A percentile compares a stretch with the other conserved stretches of the same genome.
Conservation (phyloP, 92 coral and sea anemone genomes). For the Actinostola sp. region DNA sequence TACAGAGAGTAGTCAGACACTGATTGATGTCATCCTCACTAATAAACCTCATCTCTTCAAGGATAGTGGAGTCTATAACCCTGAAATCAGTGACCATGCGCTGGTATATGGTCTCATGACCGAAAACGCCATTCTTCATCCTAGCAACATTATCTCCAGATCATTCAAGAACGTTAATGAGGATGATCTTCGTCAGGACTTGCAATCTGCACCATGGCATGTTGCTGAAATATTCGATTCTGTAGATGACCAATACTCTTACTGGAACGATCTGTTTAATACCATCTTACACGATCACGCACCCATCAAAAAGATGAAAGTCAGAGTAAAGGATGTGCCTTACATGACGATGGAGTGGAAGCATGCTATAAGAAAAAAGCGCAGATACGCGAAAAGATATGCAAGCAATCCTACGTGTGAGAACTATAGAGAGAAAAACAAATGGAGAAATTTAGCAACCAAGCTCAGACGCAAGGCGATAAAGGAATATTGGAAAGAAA, state of each 20-base stretch:
- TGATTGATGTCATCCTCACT: conserved; percentile 55
- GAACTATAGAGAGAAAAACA: conserved; percentile 20
- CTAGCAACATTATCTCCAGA: conserved; percentile 28
- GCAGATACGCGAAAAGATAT: conserved; percentile 27
- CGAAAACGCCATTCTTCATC: conserved; percentile 7
- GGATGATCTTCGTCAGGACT: conserved; percentile 18
- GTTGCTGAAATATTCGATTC: conserved; percentile 41
- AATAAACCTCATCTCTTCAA: conserved; percentile 40
- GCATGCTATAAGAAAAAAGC: conserved; percentile 36
- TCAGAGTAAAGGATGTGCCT: conserved; percentile 48
- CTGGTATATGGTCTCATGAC: conserved; percentile 20
- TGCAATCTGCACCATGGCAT: conserved; percentile 50
- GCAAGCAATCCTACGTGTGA: conserved; percentile 28
- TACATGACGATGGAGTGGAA: conserved; percentile 56
- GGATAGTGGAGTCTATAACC: conserved; percentile 12
- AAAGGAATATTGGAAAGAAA: conserved; percentile 43
- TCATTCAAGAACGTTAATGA: conserved; percentile 29
- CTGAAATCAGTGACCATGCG: conserved; percentile 38
- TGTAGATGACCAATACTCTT: conserved; percentile 36
- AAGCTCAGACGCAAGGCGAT: conserved; percentile 30
- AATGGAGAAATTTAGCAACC: conserved; percentile 46
- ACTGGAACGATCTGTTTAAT: conserved; percentile 35
- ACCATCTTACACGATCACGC: conserved; percentile 35
- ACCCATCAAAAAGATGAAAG: conserved; percentile 41
- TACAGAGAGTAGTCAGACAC: conserved; percentile 40